These are phyloP conservation scores for Carlito syrichta DNA, from an alignment of 2,113 vertebrate genomes.

Conservation along the genomic window DNA sequence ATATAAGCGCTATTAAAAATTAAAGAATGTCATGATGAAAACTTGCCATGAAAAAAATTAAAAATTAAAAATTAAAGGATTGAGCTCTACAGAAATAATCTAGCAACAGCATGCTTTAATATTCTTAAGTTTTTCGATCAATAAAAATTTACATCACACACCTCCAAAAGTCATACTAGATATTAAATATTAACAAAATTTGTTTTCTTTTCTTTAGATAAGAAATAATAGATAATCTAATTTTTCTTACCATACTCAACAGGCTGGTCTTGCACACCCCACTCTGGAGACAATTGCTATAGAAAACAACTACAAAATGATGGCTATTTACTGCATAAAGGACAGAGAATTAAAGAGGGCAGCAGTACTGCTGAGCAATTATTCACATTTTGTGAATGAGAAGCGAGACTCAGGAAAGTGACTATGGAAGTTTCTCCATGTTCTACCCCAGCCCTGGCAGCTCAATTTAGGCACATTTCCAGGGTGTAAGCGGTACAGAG, in stretches of 20 bases:
- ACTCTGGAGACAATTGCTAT: neutral
- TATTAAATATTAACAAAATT: neutral
- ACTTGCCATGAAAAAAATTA: no score
- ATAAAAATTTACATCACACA: neutral
- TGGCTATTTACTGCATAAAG: neutral
- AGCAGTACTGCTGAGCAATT: neutral
- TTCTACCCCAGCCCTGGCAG: neutral
- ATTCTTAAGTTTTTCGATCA: neutral
- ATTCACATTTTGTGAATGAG: fast-evolving
- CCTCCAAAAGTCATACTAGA: neutral
- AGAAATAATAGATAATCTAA: neutral
- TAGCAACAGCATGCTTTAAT: neutral
- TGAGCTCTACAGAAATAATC: neutral
- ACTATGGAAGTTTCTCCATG: no score
- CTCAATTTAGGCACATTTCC: neutral
- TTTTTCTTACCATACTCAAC: neutral
- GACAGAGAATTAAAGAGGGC: neutral
- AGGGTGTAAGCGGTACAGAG: neutral
- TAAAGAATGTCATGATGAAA: no score
- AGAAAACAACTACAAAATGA: neutral
- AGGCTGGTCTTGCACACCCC: neutral
- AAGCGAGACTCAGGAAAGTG: no score
- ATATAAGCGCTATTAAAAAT: neutral
- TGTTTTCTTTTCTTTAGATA: neutral
- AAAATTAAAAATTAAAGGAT: neutral